These are phyloP conservation scores for Sebastes kiyomatsui DNA, from an alignment of 2,797 vertebrate species.

Conservation along the genomic window DNA sequence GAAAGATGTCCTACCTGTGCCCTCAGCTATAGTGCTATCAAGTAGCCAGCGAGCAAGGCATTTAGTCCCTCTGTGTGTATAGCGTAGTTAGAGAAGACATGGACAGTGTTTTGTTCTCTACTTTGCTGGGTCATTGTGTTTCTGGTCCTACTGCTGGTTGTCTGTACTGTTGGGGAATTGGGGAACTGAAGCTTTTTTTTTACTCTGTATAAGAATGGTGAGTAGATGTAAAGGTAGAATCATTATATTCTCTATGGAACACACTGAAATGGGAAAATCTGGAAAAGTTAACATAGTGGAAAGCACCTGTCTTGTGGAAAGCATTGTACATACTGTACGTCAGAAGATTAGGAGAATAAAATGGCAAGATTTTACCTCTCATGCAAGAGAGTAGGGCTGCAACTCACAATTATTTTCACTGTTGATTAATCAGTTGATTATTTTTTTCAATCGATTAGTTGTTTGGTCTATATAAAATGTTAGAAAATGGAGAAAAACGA, in stretches of 20 bases:
- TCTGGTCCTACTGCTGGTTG: neutral
- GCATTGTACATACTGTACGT: too few relatives aligned
- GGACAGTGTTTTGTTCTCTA: too few relatives aligned
- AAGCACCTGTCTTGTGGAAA: neutral
- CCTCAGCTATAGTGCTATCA: neutral
- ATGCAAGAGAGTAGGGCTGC: neutral
- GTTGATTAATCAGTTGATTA: too few relatives aligned
- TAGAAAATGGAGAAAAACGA: too few relatives aligned
- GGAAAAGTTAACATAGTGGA: neutral
- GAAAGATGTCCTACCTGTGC: neutral
- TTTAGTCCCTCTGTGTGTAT: too few relatives aligned
- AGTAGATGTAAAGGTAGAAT: slow-evolving; percentile 7
- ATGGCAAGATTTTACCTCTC: neutral
- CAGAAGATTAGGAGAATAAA: neutral
- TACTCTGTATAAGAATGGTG: neutral
- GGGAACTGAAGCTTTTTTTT: neutral
- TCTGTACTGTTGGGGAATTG: neutral
- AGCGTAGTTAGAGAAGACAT: too few relatives aligned
- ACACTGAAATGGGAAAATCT: neutral
- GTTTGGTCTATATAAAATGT: too few relatives aligned
- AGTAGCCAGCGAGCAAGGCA: neutral
- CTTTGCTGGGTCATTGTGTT: neutral
- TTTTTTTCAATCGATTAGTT: too few relatives aligned
- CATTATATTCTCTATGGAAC: neutral
- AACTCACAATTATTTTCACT: too few relatives aligned